Percentiles rank a stretch among this genome's conserved stretches.
Conservation (phyloP, 2,888 invertebrate species). For the Eupeodes luniger region DNA sequence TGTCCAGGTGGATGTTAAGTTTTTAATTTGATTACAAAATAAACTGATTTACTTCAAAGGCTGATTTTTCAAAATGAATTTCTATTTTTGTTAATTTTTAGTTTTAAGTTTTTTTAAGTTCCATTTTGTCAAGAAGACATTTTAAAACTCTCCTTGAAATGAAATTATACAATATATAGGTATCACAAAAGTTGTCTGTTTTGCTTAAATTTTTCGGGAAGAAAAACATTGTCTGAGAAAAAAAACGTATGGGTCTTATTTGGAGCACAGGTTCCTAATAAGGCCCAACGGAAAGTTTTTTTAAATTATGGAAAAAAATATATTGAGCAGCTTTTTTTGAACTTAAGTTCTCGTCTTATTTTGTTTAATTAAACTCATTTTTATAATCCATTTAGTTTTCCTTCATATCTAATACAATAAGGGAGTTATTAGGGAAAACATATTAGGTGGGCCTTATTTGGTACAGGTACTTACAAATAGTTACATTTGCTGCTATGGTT, state of each 20-base stretch:
- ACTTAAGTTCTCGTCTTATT: not conserved
- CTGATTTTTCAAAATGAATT: not conserved
- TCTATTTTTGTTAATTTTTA: too few relatives aligned
- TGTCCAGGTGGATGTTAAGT: too few relatives aligned
- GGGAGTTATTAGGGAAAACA: not conserved
- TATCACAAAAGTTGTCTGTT: too few relatives aligned
- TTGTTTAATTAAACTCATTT: not conserved
- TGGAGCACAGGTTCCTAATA: conserved; percentile 3
- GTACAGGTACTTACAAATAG: not conserved
- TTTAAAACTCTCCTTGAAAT: too few relatives aligned
- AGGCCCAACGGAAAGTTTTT: conserved; percentile 1
- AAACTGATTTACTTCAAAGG: not conserved
- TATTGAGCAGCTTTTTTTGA: conserved; percentile 4
- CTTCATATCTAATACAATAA: too few relatives aligned
- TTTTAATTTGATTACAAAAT: too few relatives aligned
- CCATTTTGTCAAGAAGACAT: too few relatives aligned
- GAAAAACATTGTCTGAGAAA: not conserved
- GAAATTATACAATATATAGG: too few relatives aligned
- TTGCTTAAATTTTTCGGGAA: not conserved
- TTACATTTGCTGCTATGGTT: too few relatives aligned
- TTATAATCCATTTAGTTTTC: not conserved
- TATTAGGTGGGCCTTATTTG: not conserved
- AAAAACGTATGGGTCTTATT: conserved; percentile 3
- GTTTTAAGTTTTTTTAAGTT: too few relatives aligned
- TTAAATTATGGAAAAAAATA: not conserved